Evolutionary conservation across 2,888 invertebrate species (phyloP).

Genomic region (Odontothrips loti): DNA sequence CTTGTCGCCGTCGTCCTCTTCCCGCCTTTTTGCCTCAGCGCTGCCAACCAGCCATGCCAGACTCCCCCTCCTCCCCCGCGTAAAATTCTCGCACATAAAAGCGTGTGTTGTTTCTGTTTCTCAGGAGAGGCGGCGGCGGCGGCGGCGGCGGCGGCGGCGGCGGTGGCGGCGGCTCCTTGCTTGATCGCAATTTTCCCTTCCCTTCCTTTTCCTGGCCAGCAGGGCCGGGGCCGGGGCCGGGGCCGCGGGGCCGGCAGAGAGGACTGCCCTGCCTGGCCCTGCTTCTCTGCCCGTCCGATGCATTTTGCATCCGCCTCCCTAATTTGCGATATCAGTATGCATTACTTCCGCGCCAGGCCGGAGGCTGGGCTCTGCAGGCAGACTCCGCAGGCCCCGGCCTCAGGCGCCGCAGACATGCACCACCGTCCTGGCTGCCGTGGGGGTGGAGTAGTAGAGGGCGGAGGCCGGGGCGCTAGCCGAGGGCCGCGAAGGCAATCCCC

Average conservation of each 20-base stretch:
- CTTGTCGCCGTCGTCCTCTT: background rate
- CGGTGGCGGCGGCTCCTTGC: background rate
- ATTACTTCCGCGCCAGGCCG: background rate
- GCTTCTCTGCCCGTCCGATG: background rate
- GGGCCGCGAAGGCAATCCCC: background rate
- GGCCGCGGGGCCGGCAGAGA: background rate
- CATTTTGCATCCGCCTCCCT: constrained; percentile 13
- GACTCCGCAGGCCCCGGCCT: background rate
- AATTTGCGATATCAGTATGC: constrained; percentile 26
- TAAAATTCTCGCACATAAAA: constrained; percentile 19
- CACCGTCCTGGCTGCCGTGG: background rate
- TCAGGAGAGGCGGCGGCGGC: background rate
- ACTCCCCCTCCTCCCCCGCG: background rate
- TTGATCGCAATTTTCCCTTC: background rate
- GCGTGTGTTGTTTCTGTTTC: constrained; percentile 12
- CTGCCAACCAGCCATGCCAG: no score
- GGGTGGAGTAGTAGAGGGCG: background rate
- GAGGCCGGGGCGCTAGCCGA: background rate
- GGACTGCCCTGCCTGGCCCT: background rate
- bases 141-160: no score
- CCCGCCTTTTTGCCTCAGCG: background rate
- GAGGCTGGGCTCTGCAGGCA: background rate
- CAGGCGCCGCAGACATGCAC: background rate
- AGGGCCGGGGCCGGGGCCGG: no score
- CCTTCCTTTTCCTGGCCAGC: no score